Evolutionary conservation across 1,140 invertebrate genomes (phyloP).

Genomic region (Aphidius gifuensis): DNA sequence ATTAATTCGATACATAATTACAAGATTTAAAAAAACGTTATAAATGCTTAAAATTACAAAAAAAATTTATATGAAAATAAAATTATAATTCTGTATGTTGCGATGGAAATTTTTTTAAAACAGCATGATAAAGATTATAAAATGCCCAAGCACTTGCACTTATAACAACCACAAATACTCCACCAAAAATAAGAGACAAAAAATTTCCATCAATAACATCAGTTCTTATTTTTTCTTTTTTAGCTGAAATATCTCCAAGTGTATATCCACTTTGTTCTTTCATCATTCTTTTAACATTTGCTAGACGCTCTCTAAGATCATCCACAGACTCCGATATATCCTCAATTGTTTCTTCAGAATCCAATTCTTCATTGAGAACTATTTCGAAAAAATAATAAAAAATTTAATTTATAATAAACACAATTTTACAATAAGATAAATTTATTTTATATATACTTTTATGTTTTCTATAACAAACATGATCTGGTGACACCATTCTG

Average conservation of each 20-base stretch:
- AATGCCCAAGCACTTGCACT: conserved; percentile 79
- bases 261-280: conserved; percentile 63
- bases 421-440: neutral
- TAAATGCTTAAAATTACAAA: no score
- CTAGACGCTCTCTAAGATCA: conserved; percentile 69
- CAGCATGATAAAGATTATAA: conserved; percentile 76
- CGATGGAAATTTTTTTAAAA: conserved; percentile 75
- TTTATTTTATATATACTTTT: conserved; percentile 17
- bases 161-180: conserved; percentile 72
- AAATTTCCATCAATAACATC: conserved; percentile 78
- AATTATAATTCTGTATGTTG: conserved; percentile 71
- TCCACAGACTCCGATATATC: conserved; percentile 73
- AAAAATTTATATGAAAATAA: no score
- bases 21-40: no score
- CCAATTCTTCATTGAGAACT: conserved; percentile 31
- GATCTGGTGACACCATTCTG: conserved; percentile 17
- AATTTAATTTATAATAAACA: neutral
- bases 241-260: conserved; percentile 49
- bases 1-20: no score
- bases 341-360: conserved; percentile 46
- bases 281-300: conserved; percentile 77
- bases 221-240: conserved; percentile 52
- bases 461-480: conserved; percentile 21
- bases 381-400: neutral
- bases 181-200: conserved; percentile 73